Conservation (phyloP, 2,113 vertebrate species). For the Coptodon rendalli region DNA sequence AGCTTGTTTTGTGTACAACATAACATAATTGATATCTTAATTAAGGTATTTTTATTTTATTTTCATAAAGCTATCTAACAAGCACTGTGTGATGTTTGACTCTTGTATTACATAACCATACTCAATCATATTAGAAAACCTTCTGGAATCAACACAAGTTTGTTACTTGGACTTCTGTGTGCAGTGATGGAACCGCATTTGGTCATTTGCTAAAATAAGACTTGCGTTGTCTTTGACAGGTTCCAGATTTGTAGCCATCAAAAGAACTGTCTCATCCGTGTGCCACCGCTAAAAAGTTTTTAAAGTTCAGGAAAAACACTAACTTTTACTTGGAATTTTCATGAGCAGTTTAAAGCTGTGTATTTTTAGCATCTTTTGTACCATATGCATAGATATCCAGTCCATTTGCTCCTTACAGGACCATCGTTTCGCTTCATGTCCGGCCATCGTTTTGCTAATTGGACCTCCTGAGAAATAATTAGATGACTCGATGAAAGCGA, state of each 20-base stretch:
- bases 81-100: neutral
- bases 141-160: neutral
- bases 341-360: neutral
- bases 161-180: neutral
- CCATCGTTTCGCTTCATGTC: slow-evolving; percentile 40
- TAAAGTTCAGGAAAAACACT: slow-evolving; percentile 22
- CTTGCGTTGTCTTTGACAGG: neutral
- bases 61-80: neutral
- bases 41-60: neutral
- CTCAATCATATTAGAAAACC: neutral
- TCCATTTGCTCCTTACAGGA: neutral
- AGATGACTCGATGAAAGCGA: slow-evolving; percentile 43
- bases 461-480: slow-evolving; percentile 61
- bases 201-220: neutral
- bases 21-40: neutral
- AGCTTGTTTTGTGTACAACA: neutral
- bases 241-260: neutral
- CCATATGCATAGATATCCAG: neutral
- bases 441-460: slow-evolving; percentile 51
- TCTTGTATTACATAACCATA: neutral
- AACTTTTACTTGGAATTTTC: slow-evolving; percentile 20
- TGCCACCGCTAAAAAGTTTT: slow-evolving; percentile 1
- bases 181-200: slow-evolving; percentile 7
- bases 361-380: slow-evolving; percentile 41
- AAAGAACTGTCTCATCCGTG: neutral